A percentile compares a stretch with the other conserved stretches of the same genome.
Conservation (phyloP, 2,797 vertebrate genomes). For the Acanthopagrus latus region DNA sequence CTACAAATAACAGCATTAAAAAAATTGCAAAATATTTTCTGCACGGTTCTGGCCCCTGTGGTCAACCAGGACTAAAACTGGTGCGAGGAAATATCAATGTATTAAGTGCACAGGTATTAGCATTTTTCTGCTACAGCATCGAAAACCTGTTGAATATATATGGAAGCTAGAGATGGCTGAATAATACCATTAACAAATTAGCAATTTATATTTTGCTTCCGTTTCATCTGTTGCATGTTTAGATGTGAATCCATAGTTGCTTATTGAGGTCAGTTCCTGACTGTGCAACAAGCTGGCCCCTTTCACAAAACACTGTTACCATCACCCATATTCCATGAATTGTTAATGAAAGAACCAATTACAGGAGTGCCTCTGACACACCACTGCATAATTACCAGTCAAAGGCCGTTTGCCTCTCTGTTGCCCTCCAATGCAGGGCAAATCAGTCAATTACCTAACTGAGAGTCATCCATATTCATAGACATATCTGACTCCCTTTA, state of each 20-base stretch:
- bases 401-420: conserved; percentile 79
- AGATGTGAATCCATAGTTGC: conserved; percentile 30
- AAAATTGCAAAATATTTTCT: too few species aligned
- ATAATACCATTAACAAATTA: conserved; percentile 24
- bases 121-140: neutral
- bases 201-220: conserved; percentile 37
- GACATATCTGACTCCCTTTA: conserved; percentile 67
- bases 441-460: conserved; percentile 85
- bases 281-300: conserved; percentile 58
- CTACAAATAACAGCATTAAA: too few species aligned
- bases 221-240: conserved; percentile 44
- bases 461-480: conserved; percentile 84
- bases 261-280: conserved; percentile 58
- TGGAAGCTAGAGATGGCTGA: neutral
- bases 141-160: conserved; percentile 15
- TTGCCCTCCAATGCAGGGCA: conserved; percentile 81
- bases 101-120: too few species aligned
- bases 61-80: neutral
- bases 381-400: conserved; percentile 82
- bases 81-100: neutral
- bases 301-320: conserved; percentile 63
- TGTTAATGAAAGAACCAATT: conserved; percentile 86
- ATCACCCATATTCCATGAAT: conserved; percentile 76
- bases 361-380: conserved; percentile 80
- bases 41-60: neutral